phyloP scores from a whole-genome alignment of 2,888 invertebrate genomes.

The Mythimna albipuncta region DNA sequence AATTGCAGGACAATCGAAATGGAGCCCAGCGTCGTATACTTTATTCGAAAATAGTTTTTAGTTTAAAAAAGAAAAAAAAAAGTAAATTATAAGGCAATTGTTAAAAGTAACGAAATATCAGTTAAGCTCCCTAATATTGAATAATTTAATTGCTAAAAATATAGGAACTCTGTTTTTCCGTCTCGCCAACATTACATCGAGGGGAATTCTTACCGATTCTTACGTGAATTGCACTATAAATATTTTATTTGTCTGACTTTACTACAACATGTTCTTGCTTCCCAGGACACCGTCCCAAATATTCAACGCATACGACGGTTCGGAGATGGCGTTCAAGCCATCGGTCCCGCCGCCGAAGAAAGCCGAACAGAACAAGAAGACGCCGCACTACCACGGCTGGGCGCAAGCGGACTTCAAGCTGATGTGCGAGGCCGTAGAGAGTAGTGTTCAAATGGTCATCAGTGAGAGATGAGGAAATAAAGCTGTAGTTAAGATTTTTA shows the following conservation, averaged over 20 bases:
- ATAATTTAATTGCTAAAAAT: too few relatives aligned
- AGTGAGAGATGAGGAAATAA: constrained; percentile 53
- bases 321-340: constrained; percentile 94
- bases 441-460: constrained; percentile 68
- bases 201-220: too few relatives aligned
- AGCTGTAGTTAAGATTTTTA: background rate
- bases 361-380: constrained; percentile 69
- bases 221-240: too few relatives aligned
- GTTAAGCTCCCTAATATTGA: too few relatives aligned
- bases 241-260: background rate
- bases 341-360: constrained; percentile 92
- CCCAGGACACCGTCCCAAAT: constrained; percentile 92
- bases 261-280: background rate
- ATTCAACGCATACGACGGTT: constrained; percentile 92
- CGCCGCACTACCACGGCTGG: constrained; percentile 78
- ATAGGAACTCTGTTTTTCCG: too few relatives aligned
- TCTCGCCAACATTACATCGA: too few relatives aligned
- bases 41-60: too few relatives aligned
- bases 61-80: too few relatives aligned
- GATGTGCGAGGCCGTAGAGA: constrained; percentile 82
- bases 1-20: too few relatives aligned
- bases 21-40: too few relatives aligned
- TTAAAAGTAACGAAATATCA: too few relatives aligned
- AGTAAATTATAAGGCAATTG: too few relatives aligned
- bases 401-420: constrained; percentile 82